phyloP scores from a whole-genome alignment of 2,113 vertebrate genomes.

The Empidonax traillii region DNA sequence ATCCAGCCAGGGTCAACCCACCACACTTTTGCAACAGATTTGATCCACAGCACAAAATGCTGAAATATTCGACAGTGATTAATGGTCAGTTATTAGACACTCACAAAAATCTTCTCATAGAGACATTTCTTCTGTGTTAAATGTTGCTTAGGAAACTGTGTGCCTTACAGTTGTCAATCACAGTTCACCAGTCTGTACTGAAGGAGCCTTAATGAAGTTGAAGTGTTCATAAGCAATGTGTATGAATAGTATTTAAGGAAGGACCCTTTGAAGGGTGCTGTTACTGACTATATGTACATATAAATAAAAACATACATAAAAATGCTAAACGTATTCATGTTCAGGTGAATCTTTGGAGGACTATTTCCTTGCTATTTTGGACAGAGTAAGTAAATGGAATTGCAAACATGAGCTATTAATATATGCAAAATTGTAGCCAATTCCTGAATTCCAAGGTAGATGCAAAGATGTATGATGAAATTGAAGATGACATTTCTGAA shows the following conservation, averaged over 20 bases:
- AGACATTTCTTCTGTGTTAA: background rate
- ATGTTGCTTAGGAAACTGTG: background rate
- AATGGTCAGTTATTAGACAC: background rate
- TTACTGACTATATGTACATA: background rate
- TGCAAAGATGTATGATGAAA: background rate
- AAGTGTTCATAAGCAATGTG: background rate
- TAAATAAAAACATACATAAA: background rate
- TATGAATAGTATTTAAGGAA: background rate
- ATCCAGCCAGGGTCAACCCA: background rate
- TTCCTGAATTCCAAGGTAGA: background rate
- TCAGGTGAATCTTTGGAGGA: background rate
- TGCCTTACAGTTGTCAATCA: background rate
- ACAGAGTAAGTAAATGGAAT: background rate
- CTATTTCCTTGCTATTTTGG: background rate
- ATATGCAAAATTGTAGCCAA: background rate
- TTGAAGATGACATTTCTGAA: background rate
- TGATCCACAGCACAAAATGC: background rate
- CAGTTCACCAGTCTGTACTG: background rate
- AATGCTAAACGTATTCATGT: background rate
- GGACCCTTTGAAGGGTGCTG: background rate
- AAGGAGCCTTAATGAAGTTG: background rate
- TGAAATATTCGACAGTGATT: background rate
- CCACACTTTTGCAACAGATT: rapidly evolving
- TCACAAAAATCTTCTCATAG: background rate
- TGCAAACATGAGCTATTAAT: background rate